Evolutionary conservation across 2,888 invertebrate genomes (phyloP).

Genomic region (Pyrrhosoma nymphula): DNA sequence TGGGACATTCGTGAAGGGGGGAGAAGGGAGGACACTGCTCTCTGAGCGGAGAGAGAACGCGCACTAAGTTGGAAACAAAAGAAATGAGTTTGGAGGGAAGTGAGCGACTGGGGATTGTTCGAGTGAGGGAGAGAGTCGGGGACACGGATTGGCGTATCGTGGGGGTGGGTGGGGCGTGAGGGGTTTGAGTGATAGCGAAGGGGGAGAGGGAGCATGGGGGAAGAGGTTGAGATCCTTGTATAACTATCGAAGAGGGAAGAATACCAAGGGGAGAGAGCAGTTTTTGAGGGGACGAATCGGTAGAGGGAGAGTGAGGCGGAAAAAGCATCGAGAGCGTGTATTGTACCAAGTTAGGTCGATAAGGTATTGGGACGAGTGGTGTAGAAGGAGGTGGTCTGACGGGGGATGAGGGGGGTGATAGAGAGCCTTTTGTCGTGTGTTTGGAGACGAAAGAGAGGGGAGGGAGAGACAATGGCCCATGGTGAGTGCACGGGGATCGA

Average conservation of each 20-base stretch:
- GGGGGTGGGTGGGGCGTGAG: not conserved
- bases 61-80: conserved; percentile 30
- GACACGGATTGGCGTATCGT: not conserved
- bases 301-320: conserved; percentile 15
- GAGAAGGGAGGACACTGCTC: not conserved
- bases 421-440: not conserved
- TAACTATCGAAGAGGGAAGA: not conserved
- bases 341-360: conserved; percentile 42
- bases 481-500: conserved; percentile 14
- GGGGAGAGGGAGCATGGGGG: not conserved
- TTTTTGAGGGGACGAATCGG: not conserved
- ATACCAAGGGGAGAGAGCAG: not conserved
- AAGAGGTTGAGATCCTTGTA: not conserved
- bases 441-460: not conserved
- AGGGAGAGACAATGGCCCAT: not conserved
- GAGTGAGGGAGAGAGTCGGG: conserved; percentile 1
- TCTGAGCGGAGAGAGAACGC: not conserved
- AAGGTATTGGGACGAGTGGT: not conserved
- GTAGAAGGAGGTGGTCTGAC: not conserved
- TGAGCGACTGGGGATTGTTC: not conserved
- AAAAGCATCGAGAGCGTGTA: conserved; percentile 19
- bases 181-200: not conserved
- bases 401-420: not conserved
- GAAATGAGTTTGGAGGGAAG: conserved; percentile 4
- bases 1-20: not conserved